Percentiles rank a stretch among this genome's conserved stretches.
Conservation (phyloP, 2,113 vertebrate species). For the Ciconia maguari region DNA sequence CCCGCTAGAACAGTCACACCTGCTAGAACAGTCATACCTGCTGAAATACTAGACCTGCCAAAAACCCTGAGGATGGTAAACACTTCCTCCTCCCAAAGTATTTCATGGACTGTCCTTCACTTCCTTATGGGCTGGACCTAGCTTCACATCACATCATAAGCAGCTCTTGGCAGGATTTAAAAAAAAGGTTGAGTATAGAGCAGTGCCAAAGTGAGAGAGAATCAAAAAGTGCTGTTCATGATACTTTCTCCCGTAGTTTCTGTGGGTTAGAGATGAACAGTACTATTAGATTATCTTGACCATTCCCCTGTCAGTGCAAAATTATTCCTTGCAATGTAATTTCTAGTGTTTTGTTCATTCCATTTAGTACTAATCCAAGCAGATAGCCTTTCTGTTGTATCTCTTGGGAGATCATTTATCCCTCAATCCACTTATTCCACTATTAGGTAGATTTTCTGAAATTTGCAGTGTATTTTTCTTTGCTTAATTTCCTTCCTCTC, state of each 20-base stretch:
- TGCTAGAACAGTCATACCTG: background rate
- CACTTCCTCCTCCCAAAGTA: background rate
- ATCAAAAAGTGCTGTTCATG: background rate
- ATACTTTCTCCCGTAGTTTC: background rate
- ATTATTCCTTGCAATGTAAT: conserved; percentile 54
- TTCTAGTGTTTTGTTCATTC: conserved; percentile 62
- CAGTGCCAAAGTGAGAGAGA: background rate
- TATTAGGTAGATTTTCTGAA: conserved; percentile 61
- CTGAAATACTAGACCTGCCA: background rate
- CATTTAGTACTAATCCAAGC: conserved; percentile 58
- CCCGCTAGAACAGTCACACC: background rate
- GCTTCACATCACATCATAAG: background rate
- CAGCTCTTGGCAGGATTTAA: background rate
- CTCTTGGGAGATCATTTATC: conserved; percentile 58
- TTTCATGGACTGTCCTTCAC: background rate
- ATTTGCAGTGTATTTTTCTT: conserved; percentile 47
- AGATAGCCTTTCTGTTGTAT: conserved; percentile 61
- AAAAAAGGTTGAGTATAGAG: background rate
- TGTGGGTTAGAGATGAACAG: background rate
- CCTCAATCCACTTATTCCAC: conserved; percentile 56
- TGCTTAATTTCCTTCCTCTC: conserved; percentile 60
- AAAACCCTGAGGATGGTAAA: background rate
- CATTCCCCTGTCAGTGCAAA: conserved; percentile 29
- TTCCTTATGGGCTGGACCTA: background rate
- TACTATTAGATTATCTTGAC: conserved; percentile 43